Base-by-base conservation (phyloP, 2,888 invertebrate species). In the Deilephila porcellus region DNA sequence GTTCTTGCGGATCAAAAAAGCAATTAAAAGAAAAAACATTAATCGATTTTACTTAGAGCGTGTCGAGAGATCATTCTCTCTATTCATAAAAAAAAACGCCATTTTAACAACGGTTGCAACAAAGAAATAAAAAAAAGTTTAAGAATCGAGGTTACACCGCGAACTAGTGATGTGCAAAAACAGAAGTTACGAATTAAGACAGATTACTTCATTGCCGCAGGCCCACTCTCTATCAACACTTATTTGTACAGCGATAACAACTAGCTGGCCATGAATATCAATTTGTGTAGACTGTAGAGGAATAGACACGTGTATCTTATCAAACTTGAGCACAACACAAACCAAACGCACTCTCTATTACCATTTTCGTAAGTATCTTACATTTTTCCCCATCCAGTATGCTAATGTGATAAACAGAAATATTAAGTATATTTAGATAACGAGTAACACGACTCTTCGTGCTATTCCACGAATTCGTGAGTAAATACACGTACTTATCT, bases 141-240 rank as follows among this genome's bases (percentile, higher is more conserved):
- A 78, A 71, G 76, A 80, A 87, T 82, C 82, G 86, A 86, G 88
- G 87, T 86, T 86, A 85, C 72, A 78, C 79, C 76, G 84, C 81
- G 79, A 80, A 77, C 79, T 77, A 79, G 76, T 80, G 79, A 84
- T 82, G 82, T 80, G 79, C 77, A 75, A 75, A 76, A 75, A 77
- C 74, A 71, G 71, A 63, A 71, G 73, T 74, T 76, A 74, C 74
- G 79, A 76, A 74, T 80, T 78, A 80, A 78, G 79, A 81, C 78
- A 74, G 76, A 82, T 84, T 82, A 83, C 75, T 78, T 80, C 76
- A 80, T 76, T 78, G 76, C 75, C 79, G 77, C 71, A 76, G 76
- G 76, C 80, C 81, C 78, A 80, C 74, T 67, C 62, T 74, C 63
- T 78, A 82, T 80, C 77, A 80, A 73, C 71, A 79, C 76, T 75